Conservation (phyloP, 2,797 vertebrate species). For the Gephyroberyx darwinii region DNA sequence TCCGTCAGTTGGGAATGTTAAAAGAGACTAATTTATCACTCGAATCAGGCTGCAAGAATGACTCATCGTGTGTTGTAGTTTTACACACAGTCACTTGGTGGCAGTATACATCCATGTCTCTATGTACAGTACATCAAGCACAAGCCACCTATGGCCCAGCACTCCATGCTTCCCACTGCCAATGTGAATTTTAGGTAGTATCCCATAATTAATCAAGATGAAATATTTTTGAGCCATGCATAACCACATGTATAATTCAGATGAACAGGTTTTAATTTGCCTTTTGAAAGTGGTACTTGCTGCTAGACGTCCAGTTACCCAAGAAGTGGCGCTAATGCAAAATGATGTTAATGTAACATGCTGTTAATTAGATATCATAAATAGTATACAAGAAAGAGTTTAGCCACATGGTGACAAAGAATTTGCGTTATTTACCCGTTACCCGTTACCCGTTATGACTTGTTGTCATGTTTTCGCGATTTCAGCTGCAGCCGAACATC, state of each 20-base stretch:
- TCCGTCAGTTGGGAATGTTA: slow-evolving; percentile 70
- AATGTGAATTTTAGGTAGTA: slow-evolving; percentile 49
- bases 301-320: slow-evolving; percentile 4
- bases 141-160: slow-evolving; percentile 3
- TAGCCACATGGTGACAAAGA: background rate
- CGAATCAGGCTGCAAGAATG: slow-evolving; percentile 55
- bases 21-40: slow-evolving; percentile 77
- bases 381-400: too few relatives aligned
- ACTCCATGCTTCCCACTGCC: slow-evolving; percentile 36
- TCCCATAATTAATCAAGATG: slow-evolving; percentile 56
- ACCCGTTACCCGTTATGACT: too few relatives aligned
- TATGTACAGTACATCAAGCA: background rate
- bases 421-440: background rate
- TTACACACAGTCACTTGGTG: slow-evolving; percentile 59
- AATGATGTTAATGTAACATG: background rate
- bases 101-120: slow-evolving; percentile 68
- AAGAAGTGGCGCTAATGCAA: slow-evolving; percentile 7
- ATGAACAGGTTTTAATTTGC: slow-evolving; percentile 32
- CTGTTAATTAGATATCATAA: slow-evolving; percentile 1
- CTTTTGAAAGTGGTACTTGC: background rate
- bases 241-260: slow-evolving; percentile 42
- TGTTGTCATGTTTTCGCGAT: too few relatives aligned
- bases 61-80: slow-evolving; percentile 57
- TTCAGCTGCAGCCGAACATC: too few relatives aligned
- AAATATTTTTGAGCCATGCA: slow-evolving; percentile 53